Evolutionary conservation across 1,140 invertebrate genomes (phyloP).

Genomic region (Drosophila nigrodunni): DNA sequence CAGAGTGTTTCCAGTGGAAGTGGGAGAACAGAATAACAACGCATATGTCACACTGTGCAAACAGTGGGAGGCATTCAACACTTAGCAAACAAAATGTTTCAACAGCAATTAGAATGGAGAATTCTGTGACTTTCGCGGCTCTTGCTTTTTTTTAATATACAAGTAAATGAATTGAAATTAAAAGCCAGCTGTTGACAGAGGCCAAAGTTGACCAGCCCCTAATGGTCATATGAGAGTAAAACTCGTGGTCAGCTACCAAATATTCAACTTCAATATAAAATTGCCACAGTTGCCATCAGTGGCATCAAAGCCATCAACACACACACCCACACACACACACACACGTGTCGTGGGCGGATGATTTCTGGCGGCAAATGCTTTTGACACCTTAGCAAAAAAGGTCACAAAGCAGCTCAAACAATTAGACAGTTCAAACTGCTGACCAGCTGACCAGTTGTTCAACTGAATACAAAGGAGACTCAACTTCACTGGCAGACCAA

Average conservation of each 20-base stretch:
- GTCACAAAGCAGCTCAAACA: slow-evolving; percentile 63
- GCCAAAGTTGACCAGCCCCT: slow-evolving; percentile 41
- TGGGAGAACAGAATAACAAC: not conserved
- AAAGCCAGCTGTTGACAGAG: slow-evolving; percentile 81
- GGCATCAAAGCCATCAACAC: slow-evolving; percentile 60
- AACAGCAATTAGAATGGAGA: slow-evolving; percentile 67
- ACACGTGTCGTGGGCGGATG: slow-evolving; percentile 69
- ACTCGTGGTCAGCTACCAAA: slow-evolving; percentile 42
- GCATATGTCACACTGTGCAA: slow-evolving; percentile 26
- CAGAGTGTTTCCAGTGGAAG: not conserved
- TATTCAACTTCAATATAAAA: slow-evolving; percentile 46
- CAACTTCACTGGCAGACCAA: slow-evolving; percentile 18
- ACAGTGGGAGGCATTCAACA: slow-evolving; percentile 57
- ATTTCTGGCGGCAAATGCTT: slow-evolving; percentile 64
- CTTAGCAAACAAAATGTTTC: slow-evolving; percentile 70
- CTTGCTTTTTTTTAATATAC: slow-evolving; percentile 59
- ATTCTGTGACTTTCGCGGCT: slow-evolving; percentile 23
- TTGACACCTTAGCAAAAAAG: slow-evolving; percentile 77
- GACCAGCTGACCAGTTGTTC: slow-evolving; percentile 44
- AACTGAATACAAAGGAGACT: slow-evolving; percentile 43
- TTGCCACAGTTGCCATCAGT: slow-evolving; percentile 14
- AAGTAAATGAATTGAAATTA: slow-evolving; percentile 75
- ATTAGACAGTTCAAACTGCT: slow-evolving; percentile 58
- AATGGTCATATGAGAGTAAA: slow-evolving; percentile 57
- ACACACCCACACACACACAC: not conserved